Evolutionary conservation across 2,888 invertebrate genomes (phyloP), one percentile per base, ranked within the genome.

Genomic region (Andrena bicolor): DNA sequence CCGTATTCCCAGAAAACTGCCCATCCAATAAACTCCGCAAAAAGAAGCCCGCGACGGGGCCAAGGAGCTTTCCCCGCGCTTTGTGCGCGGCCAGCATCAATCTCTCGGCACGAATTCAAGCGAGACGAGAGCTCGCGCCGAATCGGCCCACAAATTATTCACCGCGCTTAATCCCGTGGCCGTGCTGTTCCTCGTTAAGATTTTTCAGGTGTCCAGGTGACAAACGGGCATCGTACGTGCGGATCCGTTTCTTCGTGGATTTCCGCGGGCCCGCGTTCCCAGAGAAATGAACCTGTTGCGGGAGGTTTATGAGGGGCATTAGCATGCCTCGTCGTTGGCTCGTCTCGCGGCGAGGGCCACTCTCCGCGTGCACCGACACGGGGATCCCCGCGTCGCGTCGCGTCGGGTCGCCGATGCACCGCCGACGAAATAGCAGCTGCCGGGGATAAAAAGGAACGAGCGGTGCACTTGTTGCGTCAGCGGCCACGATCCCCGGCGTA

Each of bases 281-380:
- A 72, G 92, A 93, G 91, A 92, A 93, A 93, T 93, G 92, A 92
- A 93, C 93, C 92, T 93, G 93, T 93, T 93, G 93, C 93, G 84
- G 41, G 89, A 91, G 88, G 89, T 93, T 93, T 92, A 93, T 91
- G 92, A 92, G 90, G 86, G 90, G 89, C 92, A 93, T 93, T 92
- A 93, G 92, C 92, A 92, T 92, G 91, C 90, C 90, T 91, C 90
- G 90, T 87, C 84, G 86, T 90, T 91, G 89, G 89, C 86, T 85
- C 85, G 77, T 82, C 84, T 82, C 83, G 72, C 69, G 60, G 56
- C 20, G 49, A 66, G 65, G 74, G 68, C 51, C 56, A 48, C 49
- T 63, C 63, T 63, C 71, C 26, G 28, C 48, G 58, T 41, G 41
- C 58, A 20, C 61, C 78, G 49, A 30, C 66, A 73, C 77, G 72